These are phyloP conservation scores for Antechinus stuartii DNA, from an alignment of 2,113 vertebrate species.

Conservation along the genomic window DNA sequence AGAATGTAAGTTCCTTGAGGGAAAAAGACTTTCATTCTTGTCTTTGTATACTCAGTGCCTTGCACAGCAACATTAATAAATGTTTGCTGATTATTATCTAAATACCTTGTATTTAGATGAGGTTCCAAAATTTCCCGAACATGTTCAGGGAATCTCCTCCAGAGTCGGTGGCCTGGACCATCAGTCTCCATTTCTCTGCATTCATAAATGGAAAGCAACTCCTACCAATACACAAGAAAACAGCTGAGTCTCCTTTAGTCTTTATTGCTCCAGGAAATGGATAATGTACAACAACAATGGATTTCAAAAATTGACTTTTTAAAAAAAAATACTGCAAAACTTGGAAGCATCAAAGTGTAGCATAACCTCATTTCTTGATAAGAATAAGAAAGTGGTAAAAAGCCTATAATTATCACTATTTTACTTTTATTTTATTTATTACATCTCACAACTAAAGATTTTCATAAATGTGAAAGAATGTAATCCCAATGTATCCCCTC, in stretches of 20 bases:
- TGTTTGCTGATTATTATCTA: neutral
- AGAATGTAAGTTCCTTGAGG: neutral
- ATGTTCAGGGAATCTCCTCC: slow-evolving; percentile 97
- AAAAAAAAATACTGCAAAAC: neutral
- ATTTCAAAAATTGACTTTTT: neutral
- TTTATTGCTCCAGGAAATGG: neutral
- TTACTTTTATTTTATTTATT: neutral
- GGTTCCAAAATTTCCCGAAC: slow-evolving; percentile 98
- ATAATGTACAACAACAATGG: neutral
- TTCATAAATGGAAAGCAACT: slow-evolving; percentile 94
- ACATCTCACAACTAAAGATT: neutral
- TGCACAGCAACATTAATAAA: neutral
- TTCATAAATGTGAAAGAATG: slow-evolving; percentile 53
- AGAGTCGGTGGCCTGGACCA: slow-evolving; percentile 91
- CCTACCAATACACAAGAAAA: slow-evolving; percentile 85
- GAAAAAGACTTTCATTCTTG: neutral
- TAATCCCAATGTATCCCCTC: slow-evolving; percentile 18
- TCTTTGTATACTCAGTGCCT: neutral
- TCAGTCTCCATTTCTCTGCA: slow-evolving; percentile 91
- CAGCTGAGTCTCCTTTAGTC: neutral
- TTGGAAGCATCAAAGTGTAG: neutral
- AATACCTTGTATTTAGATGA: slow-evolving; percentile 95
- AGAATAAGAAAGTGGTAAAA: neutral
- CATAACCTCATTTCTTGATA: neutral
- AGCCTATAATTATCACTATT: neutral